Evolutionary conservation across 2,113 vertebrate species (phyloP).

Genomic region (Asarcornis scutulata): DNA sequence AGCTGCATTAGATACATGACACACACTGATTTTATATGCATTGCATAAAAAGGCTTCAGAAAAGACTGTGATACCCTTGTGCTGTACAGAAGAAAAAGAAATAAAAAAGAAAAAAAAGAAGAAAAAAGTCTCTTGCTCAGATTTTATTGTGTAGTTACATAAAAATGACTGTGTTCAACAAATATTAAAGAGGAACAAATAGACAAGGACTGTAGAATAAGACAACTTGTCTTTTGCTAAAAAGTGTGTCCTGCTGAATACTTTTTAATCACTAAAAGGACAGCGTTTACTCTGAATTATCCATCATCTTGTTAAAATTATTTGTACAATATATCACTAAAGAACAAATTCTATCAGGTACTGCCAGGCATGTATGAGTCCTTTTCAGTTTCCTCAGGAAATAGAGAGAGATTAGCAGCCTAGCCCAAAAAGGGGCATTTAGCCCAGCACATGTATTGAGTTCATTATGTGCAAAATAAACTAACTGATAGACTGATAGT

Average conservation of each 20-base stretch:
- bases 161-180: background rate
- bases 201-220: background rate
- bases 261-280: background rate
- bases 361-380: background rate
- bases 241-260: rapidly evolving
- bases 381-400: background rate
- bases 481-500: background rate
- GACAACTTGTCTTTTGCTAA: background rate
- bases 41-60: background rate
- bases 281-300: background rate
- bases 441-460: background rate
- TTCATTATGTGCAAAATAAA: background rate
- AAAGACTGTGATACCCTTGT: background rate
- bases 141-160: background rate
- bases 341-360: background rate
- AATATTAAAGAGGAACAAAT: background rate
- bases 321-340: background rate
- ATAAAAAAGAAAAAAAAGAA: background rate
- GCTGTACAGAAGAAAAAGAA: background rate
- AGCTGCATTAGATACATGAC: background rate
- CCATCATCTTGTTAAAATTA: background rate
- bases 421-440: background rate
- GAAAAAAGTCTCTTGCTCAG: background rate
- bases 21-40: background rate
- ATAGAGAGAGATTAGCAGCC: background rate